Percentiles rank a stretch among this genome's conserved stretches.
Evolutionary conservation across 2,888 invertebrate species (phyloP).

Genomic region (Lapara coniferarum): DNA sequence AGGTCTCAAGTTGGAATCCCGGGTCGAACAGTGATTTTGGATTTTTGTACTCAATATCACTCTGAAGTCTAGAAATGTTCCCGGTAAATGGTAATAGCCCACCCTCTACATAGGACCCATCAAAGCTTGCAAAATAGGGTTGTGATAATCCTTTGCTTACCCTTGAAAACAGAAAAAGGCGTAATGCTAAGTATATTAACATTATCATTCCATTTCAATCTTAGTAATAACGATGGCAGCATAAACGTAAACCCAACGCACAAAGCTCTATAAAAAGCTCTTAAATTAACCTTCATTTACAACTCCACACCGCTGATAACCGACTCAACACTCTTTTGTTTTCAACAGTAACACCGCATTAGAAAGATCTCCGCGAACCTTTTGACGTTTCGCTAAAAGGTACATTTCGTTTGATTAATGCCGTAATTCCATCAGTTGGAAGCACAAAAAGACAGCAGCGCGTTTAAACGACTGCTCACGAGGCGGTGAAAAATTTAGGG

Average conservation of each 20-base stretch:
- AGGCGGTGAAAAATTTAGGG: constrained; percentile 70
- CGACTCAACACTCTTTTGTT: constrained; percentile 66
- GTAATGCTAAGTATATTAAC: no score
- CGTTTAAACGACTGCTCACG: constrained; percentile 69
- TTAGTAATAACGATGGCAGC: background rate
- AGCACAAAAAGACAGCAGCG: constrained; percentile 68
- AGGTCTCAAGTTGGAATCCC: no score
- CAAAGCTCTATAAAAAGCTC: constrained; percentile 1
- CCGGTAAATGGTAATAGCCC: no score
- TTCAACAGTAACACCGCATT: constrained; percentile 63
- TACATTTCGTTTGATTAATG: constrained; percentile 79
- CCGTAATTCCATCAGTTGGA: constrained; percentile 71
- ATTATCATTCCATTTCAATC: no score
- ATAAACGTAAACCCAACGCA: background rate
- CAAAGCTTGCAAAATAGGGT: no score
- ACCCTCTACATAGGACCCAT: no score
- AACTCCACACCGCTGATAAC: constrained; percentile 1
- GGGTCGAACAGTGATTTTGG: no score
- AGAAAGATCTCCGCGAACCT: constrained; percentile 69
- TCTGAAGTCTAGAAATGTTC: no score
- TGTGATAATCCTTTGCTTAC: no score
- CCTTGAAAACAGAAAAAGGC: no score
- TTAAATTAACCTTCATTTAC: constrained; percentile 18
- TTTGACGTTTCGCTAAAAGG: constrained; percentile 80
- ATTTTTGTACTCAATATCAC: no score